These are phyloP conservation scores for Fragum sueziense DNA, from an alignment of 2,888 invertebrate genomes.

Conservation along the genomic window DNA sequence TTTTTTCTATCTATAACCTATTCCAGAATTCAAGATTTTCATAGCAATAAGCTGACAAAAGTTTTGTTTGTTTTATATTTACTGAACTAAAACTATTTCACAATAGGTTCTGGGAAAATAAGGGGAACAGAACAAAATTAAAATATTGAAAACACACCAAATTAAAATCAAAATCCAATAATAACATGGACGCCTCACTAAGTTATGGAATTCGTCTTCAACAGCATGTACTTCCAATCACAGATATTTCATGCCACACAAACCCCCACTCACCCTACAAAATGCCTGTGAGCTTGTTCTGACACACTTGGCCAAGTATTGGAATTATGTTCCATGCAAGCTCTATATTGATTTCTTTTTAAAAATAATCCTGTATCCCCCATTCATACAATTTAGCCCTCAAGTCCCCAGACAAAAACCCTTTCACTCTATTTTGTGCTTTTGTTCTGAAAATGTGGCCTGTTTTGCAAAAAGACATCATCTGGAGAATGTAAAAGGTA, in stretches of 20 bases:
- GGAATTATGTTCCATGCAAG: conserved; percentile 22
- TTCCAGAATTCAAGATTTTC: no score
- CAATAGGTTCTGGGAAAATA: not conserved
- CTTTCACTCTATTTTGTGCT: no score
- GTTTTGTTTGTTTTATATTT: no score
- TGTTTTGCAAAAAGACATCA: no score
- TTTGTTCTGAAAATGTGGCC: no score
- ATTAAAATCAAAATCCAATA: no score
- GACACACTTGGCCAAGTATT: conserved; percentile 13
- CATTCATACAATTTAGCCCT: not conserved
- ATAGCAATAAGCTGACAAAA: no score
- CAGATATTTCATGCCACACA: not conserved
- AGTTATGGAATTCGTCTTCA: not conserved
- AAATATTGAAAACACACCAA: not conserved
- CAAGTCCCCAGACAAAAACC: conserved; percentile 3
- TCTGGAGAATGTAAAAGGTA: no score
- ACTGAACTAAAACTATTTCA: no score
- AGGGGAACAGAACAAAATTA: not conserved
- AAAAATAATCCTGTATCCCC: conserved; percentile 8
- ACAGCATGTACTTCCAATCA: not conserved
- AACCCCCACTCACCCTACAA: not conserved
- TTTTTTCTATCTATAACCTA: no score
- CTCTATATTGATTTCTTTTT: not conserved
- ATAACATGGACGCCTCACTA: no score
- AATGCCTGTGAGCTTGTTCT: conserved; percentile 8